Conservation (phyloP, 1,140 invertebrate genomes). For the Ylistrum balloti region DNA sequence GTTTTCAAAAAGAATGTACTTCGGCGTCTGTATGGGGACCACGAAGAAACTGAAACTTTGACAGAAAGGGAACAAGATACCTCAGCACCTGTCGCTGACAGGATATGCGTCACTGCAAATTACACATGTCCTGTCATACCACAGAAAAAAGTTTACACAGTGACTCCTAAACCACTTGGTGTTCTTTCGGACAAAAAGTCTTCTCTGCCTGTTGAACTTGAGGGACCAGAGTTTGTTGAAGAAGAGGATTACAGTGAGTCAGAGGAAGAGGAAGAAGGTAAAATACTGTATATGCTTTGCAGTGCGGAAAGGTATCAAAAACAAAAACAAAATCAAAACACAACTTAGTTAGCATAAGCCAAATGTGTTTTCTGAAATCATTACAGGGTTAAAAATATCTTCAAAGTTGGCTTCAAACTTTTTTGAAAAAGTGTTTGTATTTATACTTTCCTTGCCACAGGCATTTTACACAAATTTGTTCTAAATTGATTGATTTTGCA, state of each 20-base stretch:
- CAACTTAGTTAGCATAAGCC: no score
- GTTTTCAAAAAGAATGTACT: background rate
- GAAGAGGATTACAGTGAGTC: background rate
- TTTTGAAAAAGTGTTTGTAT: no score
- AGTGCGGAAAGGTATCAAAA: no score
- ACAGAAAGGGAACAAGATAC: background rate
- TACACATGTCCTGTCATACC: background rate
- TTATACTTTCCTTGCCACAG: no score
- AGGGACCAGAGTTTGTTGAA: background rate
- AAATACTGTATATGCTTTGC: no score
- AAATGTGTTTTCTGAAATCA: no score
- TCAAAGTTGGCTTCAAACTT: no score
- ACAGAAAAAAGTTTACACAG: constrained; percentile 7
- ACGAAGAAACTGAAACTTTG: background rate
- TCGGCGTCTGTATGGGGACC: background rate
- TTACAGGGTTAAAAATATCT: no score
- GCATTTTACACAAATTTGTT: no score
- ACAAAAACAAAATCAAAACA: no score
- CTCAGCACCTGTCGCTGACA: background rate
- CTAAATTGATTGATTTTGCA: no score
- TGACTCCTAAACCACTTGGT: background rate
- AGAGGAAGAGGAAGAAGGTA: background rate
- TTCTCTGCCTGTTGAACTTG: background rate
- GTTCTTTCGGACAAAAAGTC: background rate
- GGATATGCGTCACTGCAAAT: background rate